A percentile compares a stretch with the other conserved stretches of the same genome.
phyloP scores from a whole-genome alignment of 2,888 invertebrate genomes.

The Melanophora roralis region DNA sequence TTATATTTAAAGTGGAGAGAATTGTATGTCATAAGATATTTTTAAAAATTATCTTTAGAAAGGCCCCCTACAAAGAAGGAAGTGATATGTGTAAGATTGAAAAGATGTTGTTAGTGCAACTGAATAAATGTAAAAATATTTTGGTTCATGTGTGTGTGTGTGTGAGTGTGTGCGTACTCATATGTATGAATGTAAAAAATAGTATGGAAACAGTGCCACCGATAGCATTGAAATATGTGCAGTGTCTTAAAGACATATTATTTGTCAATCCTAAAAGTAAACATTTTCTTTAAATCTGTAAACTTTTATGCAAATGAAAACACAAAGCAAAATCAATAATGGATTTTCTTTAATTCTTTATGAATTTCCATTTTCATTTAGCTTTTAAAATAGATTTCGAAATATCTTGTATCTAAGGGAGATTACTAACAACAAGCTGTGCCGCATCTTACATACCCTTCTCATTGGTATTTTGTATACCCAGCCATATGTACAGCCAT shows the following conservation, averaged over 20 bases:
- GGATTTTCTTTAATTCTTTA: constrained; percentile 26
- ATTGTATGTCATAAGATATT: neutral
- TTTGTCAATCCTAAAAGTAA: constrained; percentile 56
- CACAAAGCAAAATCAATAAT: constrained; percentile 49
- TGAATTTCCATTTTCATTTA: no score
- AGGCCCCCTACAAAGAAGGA: neutral
- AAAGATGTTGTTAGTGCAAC: neutral
- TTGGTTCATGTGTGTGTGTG: neutral
- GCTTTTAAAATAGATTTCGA: no score
- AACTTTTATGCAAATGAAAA: constrained; percentile 56
- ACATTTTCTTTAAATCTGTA: constrained; percentile 48
- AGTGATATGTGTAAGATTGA: neutral
- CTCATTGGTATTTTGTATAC: no score
- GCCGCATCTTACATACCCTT: no score
- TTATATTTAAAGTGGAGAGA: neutral
- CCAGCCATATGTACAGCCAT: no score
- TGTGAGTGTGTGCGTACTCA: neutral
- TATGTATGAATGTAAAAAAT: neutral
- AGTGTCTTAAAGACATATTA: constrained; percentile 40
- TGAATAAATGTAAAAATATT: neutral
- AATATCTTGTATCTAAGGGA: no score
- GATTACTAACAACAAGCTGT: no score
- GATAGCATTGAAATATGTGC: no score
- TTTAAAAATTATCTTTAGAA: neutral
- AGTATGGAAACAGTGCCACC: neutral